Percentiles rank a stretch among this genome's conserved stretches.
phyloP scores from a whole-genome alignment of 2,113 vertebrate genomes.

The Protomyctophum bolini region DNA sequence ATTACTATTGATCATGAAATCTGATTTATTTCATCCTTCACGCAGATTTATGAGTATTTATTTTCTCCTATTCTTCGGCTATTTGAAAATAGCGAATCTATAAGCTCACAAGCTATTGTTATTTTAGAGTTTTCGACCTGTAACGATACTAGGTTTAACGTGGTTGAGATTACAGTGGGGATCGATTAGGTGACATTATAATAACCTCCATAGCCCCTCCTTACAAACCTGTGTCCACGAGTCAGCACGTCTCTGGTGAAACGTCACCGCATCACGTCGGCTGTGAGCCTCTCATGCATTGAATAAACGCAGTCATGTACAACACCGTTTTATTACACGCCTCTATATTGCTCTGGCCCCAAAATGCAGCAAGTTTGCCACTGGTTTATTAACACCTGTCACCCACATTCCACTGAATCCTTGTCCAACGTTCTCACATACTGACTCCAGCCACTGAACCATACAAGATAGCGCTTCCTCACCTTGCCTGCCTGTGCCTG shows the following conservation, averaged over 20 bases:
- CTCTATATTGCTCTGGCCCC: not conserved
- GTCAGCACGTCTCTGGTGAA: constrained; percentile 8
- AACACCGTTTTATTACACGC: constrained; percentile 18
- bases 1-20: constrained; percentile 49
- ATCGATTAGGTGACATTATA: not conserved
- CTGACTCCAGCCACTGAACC: constrained; percentile 18
- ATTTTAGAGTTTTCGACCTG: too few relatives aligned
- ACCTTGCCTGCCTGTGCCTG: not conserved
- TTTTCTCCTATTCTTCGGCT: too few relatives aligned
- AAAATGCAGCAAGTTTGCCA: constrained; percentile 25
- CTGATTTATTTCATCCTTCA: constrained; percentile 59
- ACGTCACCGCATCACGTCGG: constrained; percentile 2
- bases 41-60: constrained; percentile 38
- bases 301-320: constrained; percentile 17
- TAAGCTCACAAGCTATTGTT: too few relatives aligned
- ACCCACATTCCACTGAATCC: constrained; percentile 24
- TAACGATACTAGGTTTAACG: too few relatives aligned
- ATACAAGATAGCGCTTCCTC: constrained; percentile 21
- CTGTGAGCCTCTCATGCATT: not conserved
- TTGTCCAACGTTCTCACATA: constrained; percentile 12
- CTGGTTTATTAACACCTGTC: constrained; percentile 64
- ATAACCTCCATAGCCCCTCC: not conserved
- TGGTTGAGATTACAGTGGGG: constrained; percentile 1
- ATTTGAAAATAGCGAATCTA: too few relatives aligned
- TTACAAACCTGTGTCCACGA: not conserved